Conservation (phyloP, 2,888 invertebrate species). For the Phortica okadai region DNA sequence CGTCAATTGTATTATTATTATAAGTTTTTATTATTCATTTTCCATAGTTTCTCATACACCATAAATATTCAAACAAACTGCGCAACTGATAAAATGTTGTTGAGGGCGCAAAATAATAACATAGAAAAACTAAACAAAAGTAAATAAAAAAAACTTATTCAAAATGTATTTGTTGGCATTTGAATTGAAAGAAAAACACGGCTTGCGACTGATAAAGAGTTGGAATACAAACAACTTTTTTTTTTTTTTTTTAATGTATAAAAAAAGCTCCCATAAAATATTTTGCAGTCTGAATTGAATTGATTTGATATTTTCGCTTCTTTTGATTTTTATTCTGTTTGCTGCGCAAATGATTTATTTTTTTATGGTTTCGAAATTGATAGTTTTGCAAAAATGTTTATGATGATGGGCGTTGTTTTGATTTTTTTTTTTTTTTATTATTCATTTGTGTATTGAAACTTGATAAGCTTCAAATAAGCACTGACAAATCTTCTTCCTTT, state of each 20-base stretch:
- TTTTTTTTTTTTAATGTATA: too few relatives aligned
- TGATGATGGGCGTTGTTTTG: too few relatives aligned
- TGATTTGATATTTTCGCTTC: too few relatives aligned
- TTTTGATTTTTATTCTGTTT: not conserved
- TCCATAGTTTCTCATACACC: not conserved
- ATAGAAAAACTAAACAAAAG: not conserved
- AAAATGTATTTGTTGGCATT: not conserved
- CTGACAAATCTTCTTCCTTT: not conserved
- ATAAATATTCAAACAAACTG: not conserved
- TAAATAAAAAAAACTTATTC: not conserved
- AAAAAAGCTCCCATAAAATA: too few relatives aligned
- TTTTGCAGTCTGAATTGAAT: too few relatives aligned
- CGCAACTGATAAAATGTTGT: constrained; percentile 21
- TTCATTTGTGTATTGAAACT: too few relatives aligned
- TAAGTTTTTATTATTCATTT: not conserved
- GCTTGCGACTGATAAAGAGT: too few relatives aligned
- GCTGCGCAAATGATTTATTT: not conserved
- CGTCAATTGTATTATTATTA: not conserved
- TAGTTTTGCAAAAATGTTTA: too few relatives aligned
- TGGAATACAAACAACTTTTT: too few relatives aligned
- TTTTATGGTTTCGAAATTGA: too few relatives aligned
- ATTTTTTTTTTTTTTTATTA: too few relatives aligned
- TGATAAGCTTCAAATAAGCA: too few relatives aligned
- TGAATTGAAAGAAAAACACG: not conserved
- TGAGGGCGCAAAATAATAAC: not conserved